Percentiles rank a stretch among this genome's conserved stretches.
phyloP scores from a whole-genome alignment of 2,797 vertebrate genomes.

The Vipera latastei region DNA sequence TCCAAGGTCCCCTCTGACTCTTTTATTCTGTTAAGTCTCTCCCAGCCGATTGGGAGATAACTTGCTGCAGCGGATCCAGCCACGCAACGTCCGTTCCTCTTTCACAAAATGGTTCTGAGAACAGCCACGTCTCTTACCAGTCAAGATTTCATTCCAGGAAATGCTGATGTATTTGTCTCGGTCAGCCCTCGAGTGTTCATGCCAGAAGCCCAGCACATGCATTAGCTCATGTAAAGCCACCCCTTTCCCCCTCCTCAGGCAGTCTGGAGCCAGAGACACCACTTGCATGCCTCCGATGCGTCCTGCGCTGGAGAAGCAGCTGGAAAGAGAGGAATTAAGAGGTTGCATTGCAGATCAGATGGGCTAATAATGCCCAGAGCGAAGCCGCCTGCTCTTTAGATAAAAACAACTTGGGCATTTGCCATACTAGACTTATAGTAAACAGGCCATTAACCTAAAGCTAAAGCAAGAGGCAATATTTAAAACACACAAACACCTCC shows the following conservation, averaged over 20 bases:
- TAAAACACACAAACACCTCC: not conserved
- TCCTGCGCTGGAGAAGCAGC: constrained; percentile 67
- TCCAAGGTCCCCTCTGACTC: too few relatives aligned
- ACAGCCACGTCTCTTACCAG: constrained; percentile 41
- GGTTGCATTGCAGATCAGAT: not conserved
- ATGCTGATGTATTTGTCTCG: constrained; percentile 63
- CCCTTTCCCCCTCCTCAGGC: constrained; percentile 61
- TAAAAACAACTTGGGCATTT: not conserved
- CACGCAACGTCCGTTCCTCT: too few relatives aligned
- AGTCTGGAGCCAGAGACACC: constrained; percentile 57
- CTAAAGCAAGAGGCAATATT: not conserved
- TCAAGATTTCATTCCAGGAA: constrained; percentile 57
- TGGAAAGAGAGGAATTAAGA: constrained; percentile 12
- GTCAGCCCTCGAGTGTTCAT: constrained; percentile 65
- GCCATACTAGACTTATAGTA: not conserved
- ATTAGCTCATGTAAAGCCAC: constrained; percentile 66
- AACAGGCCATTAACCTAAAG: not conserved
- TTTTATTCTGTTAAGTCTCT: not conserved
- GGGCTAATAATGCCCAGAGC: not conserved
- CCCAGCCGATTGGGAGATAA: not conserved
- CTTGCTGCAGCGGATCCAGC: not conserved
- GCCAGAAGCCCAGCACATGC: constrained; percentile 70
- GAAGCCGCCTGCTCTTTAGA: not conserved
- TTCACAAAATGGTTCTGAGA: not conserved
- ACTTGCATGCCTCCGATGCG: constrained; percentile 63